Base-by-base conservation (phyloP, 2,888 invertebrate species). In the Leucoma salicis region DNA sequence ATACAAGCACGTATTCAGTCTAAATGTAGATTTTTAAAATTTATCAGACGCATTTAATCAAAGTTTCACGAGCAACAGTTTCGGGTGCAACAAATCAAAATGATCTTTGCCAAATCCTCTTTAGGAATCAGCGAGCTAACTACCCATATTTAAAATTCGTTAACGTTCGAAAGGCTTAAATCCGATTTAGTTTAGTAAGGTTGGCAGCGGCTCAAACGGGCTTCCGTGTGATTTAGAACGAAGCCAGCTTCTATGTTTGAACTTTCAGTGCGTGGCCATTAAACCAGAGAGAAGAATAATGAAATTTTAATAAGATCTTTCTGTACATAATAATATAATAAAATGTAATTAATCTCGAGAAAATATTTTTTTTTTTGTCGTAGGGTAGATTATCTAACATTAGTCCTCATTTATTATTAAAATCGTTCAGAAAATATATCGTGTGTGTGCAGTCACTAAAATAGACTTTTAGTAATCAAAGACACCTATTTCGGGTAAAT, bases 81-180 rank as follows among this genome's bases (percentile, higher is more conserved):
- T 5, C 6, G 3, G 3, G 11, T 37, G 33, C 44, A 50, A 49
- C 52, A 62, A 57, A 59, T 59, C 57, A 55, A 59, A 56, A 58
- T 35, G 49, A 43, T 50, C 42, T 39, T 31, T 51, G 27, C 34
- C 31, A 32, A 59, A 63, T 61, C 51, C 58, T 53, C 54, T 65
- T 65, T 57, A 53, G 46, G 53, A 63, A 65, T 65, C 65, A 57
- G 53, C 34, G 50, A 52, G 29, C 63, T 67, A 70, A 70, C 71
- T 70, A 70, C 66, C 75, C 69, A 70, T 75, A 78, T 78, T 77
- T 78, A 77, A 77, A 78, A 77, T 74, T 77, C 74, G 71, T 68
- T 70, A 63, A 47, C 60, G 65, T 58, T 66, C 73, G 65, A 72
- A 59, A 77, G 72, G 63, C 57, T 66, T 66, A 70, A 66, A 73